phyloP scores from a whole-genome alignment of 2,113 vertebrate species.

The Stictonetta naevosa region DNA sequence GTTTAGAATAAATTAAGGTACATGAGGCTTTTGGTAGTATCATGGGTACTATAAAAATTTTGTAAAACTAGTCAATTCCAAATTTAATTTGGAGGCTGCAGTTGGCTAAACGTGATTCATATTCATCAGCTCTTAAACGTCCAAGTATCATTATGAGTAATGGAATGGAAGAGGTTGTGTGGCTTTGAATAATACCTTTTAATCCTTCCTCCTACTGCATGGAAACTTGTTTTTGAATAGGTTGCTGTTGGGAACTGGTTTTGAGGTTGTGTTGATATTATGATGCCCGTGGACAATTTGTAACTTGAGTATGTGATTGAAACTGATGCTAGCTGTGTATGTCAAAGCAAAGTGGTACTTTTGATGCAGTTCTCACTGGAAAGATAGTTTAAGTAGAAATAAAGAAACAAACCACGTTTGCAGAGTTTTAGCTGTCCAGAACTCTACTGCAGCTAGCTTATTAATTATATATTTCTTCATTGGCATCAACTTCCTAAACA shows the following conservation, averaged over 20 bases:
- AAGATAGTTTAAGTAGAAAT: neutral
- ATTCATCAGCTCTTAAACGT: neutral
- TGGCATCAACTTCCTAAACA: neutral
- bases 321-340: neutral
- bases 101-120: neutral
- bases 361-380: neutral
- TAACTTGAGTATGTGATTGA: neutral
- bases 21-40: neutral
- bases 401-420: neutral
- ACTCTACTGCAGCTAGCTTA: neutral
- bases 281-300: fast-evolving
- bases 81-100: neutral
- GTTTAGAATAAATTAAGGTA: neutral
- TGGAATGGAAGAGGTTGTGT: neutral
- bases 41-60: neutral
- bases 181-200: neutral
- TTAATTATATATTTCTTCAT: neutral
- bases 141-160: neutral
- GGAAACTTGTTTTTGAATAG: neutral
- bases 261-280: neutral
- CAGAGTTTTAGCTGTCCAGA: neutral
- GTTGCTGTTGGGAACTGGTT: neutral
- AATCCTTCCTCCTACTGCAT: neutral
- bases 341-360: neutral
- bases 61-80: neutral